Base-by-base conservation (phyloP, 2,113 vertebrate species). In the Parus major region DNA sequence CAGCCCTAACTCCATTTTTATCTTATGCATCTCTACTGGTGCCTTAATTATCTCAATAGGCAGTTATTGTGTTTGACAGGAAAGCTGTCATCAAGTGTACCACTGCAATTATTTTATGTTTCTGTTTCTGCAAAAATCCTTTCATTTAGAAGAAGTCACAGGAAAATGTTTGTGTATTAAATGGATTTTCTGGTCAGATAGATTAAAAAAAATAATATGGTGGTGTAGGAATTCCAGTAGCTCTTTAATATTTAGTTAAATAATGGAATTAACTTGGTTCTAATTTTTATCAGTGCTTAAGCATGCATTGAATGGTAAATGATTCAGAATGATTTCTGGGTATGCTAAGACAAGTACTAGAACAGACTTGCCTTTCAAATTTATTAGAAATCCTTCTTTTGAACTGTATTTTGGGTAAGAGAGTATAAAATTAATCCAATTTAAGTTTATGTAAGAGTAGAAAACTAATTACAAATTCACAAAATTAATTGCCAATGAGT, bases 151-250 rank as follows among this genome's bases (percentile, higher is more conserved):
- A 25, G 47, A 70, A 47, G 31, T 66, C 13, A 11, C 47, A 29
- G 72, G 39, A 42, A 78, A 75, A 70, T 53, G 2, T 52, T 88
- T n/a, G 6, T 16, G 68, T 90, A 35, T 82, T 63, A 78, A 95
- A 90, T 52, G 50, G 41, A 27, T 85, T 90, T 95, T 75, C 76
- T 92, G 21, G 81, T 91, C 86, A 96, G 95, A 96, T 87, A 94
- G 77, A 86, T 46, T 77, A 53, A 73, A 82, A 92, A 76, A 44
- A 73, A 14, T 55, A 39, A n/a, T 60, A 57, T 68, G 46, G 36
- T 31, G 42, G 14, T 42, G 6, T 64, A 41, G 64, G 50, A 94
- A 95, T 70, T 27, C 71, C 60, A 82, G 39, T 92, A 64, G 90
- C 88, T 90, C 20, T 90, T 96, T 81, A 84, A 73, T 79, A 81